These are phyloP conservation scores for Urocyon cinereoargenteus DNA, from an alignment of 2,797 vertebrate species.

Conservation along the genomic window DNA sequence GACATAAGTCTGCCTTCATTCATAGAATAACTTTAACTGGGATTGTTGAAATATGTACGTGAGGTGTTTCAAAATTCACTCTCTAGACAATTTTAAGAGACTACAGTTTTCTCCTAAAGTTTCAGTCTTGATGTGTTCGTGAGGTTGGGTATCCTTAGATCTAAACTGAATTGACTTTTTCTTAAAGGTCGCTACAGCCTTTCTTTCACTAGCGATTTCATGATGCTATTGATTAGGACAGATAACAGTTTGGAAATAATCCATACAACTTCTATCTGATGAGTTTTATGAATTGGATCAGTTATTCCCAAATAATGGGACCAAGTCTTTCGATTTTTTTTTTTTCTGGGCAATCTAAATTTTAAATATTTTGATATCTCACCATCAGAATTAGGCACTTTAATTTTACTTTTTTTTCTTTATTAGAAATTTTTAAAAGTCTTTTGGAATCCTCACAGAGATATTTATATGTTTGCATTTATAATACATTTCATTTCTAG, in stretches of 20 bases:
- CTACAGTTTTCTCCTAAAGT: background rate
- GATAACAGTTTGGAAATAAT: conserved; percentile 49
- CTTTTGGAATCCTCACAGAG: conserved; percentile 30
- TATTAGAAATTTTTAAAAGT: conserved; percentile 41
- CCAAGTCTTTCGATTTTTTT: conserved; percentile 1
- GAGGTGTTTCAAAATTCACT: conserved; percentile 43
- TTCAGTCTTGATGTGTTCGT: conserved; percentile 10
- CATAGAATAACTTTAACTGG: conserved; percentile 38
- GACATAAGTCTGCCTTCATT: conserved; percentile 50
- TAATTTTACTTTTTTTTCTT: conserved; percentile 21
- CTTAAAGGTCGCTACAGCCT: background rate
- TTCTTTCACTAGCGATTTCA: background rate
- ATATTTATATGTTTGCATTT: conserved; percentile 48
- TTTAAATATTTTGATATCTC: conserved; percentile 32
- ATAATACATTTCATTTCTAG: conserved; percentile 31
- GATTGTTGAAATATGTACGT: conserved; percentile 48
- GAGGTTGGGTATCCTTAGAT: conserved; percentile 40
- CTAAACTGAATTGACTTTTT: background rate
- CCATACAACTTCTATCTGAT: background rate
- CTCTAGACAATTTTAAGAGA: conserved; percentile 35
- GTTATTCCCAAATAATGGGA: conserved; percentile 27
- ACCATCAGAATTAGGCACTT: background rate
- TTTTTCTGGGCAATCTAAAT: background rate
- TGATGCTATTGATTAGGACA: background rate
- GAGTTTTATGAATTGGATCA: conserved; percentile 17